Conservation (phyloP, 2,113 vertebrate species). For the Herpailurus yagouaroundi region DNA sequence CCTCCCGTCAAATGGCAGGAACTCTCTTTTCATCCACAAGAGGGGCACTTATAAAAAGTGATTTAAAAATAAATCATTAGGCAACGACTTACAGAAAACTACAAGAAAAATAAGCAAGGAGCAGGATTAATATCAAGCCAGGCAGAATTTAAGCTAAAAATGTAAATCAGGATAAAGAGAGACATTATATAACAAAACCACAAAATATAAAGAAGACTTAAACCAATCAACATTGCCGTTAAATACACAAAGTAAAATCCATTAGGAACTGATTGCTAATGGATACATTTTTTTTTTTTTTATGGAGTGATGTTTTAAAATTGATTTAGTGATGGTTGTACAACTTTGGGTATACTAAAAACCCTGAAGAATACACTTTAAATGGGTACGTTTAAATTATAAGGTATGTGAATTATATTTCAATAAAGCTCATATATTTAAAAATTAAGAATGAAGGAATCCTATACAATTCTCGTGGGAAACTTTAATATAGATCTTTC, state of each 20-base stretch:
- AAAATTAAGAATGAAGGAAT: background rate
- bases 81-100: background rate
- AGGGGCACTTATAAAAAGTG: background rate
- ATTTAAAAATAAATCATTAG: background rate
- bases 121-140: background rate
- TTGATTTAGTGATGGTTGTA: background rate
- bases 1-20: background rate
- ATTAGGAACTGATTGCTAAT: background rate
- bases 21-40: background rate
- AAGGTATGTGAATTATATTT: background rate
- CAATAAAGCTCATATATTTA: background rate
- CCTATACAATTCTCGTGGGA: background rate
- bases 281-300: background rate
- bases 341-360: background rate
- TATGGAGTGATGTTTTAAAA: background rate
- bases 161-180: background rate
- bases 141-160: background rate
- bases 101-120: background rate
- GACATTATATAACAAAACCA: background rate
- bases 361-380: background rate
- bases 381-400: background rate
- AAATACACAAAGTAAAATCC: background rate
- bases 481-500: background rate
- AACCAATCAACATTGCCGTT: background rate
- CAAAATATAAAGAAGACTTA: background rate